Evolutionary conservation across 2,113 vertebrate species (phyloP).

Genomic region (Ornithorhynchus anatinus): DNA sequence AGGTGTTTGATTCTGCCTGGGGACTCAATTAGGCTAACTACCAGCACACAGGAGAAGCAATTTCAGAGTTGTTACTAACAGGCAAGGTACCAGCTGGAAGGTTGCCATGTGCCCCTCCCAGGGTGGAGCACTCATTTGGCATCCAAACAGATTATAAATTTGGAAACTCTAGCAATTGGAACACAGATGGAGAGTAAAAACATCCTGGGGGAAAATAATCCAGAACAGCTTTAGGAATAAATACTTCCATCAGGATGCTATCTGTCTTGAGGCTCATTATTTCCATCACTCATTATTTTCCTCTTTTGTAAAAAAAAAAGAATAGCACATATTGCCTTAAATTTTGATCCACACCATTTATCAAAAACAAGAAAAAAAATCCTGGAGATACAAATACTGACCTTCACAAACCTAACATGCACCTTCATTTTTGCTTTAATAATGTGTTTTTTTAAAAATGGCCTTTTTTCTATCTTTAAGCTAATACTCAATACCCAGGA

Average conservation of each 20-base stretch:
- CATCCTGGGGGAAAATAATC: neutral
- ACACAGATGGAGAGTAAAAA: neutral
- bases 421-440: neutral
- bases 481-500: slow-evolving; percentile 12
- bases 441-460: slow-evolving; percentile 16
- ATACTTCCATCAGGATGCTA: neutral
- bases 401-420: slow-evolving; percentile 15
- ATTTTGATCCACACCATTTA: neutral
- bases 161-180: neutral
- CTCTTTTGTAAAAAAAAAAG: neutral
- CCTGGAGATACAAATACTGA: slow-evolving; percentile 17
- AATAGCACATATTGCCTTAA: neutral
- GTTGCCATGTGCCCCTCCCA: neutral
- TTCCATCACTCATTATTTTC: neutral
- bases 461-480: neutral
- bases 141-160: neutral
- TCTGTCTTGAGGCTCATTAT: neutral
- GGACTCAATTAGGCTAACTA: slow-evolving; percentile 3
- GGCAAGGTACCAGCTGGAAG: slow-evolving; percentile 3
- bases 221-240: neutral
- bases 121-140: neutral
- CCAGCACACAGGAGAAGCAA: neutral
- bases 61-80: neutral
- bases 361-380: slow-evolving; percentile 22
- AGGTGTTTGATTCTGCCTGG: neutral